phyloP scores from a whole-genome alignment of 2,888 invertebrate species.

The Eutolmus rufibarbis region DNA sequence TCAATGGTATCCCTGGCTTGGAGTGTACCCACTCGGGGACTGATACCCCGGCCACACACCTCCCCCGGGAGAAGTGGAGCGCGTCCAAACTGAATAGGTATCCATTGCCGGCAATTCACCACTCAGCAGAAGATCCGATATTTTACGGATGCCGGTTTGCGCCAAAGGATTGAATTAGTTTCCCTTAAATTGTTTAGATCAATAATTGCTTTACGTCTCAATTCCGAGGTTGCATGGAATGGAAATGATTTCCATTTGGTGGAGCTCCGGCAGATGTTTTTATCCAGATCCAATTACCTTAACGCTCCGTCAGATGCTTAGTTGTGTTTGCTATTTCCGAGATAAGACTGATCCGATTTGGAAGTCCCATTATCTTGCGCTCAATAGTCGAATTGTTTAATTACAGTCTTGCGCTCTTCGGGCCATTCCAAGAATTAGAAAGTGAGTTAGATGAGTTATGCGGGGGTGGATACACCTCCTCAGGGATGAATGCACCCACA shows the following conservation, averaged over 20 bases:
- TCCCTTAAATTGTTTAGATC: conserved; percentile 29
- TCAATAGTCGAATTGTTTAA: conserved; percentile 30
- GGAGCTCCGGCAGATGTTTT: conserved; percentile 22
- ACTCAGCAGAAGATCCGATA: background rate
- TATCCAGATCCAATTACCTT: conserved; percentile 36
- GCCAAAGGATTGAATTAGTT: conserved; percentile 30
- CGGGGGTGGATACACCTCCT: background rate
- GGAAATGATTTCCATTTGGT: conserved; percentile 16
- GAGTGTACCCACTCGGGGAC: background rate
- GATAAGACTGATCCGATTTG: conserved; percentile 25
- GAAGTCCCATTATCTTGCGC: conserved; percentile 19
- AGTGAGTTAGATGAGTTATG: background rate
- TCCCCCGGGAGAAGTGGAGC: background rate
- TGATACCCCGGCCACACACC: background rate
- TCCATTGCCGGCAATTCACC: background rate
- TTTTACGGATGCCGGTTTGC: background rate
- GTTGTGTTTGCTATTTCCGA: conserved; percentile 16
- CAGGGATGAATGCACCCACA: background rate
- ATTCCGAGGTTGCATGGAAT: background rate
- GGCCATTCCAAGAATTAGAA: background rate
- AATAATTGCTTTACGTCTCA: conserved; percentile 29
- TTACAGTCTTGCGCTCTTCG: background rate
- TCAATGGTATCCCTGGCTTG: background rate
- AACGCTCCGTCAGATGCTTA: conserved; percentile 27
- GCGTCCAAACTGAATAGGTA: background rate